A percentile compares a stretch with the other conserved stretches of the same genome.
These are phyloP conservation scores for Petroica traversi DNA, from an alignment of 2,113 vertebrate genomes.

Conservation along the genomic window DNA sequence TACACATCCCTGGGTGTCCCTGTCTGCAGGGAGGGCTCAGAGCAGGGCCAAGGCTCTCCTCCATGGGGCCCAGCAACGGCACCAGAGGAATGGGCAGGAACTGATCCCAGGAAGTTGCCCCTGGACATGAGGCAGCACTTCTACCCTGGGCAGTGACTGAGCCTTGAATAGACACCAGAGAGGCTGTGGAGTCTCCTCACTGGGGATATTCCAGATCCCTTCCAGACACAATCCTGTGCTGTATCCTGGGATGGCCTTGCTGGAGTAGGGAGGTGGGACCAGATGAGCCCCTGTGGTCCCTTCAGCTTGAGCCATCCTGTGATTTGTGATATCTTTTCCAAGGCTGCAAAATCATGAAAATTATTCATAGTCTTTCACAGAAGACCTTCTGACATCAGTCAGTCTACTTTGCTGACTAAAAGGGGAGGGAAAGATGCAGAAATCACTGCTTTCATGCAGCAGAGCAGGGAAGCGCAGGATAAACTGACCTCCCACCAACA, in stretches of 20 bases:
- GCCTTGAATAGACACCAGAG: not conserved
- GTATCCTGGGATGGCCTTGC: not conserved
- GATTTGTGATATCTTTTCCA: not conserved
- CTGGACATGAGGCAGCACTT: not conserved
- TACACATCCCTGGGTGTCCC: not conserved
- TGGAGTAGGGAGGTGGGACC: not conserved
- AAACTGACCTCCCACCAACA: not conserved
- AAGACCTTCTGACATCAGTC: not conserved
- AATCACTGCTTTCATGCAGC: not conserved
- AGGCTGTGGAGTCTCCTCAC: not conserved
- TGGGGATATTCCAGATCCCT: fast-evolving
- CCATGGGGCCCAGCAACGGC: not conserved
- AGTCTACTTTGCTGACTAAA: not conserved
- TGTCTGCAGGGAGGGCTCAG: not conserved
- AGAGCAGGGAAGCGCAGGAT: not conserved
- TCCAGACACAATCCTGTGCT: not conserved
- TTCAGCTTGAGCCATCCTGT: fast-evolving
- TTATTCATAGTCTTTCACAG: not conserved
- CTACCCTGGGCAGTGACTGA: fast-evolving
- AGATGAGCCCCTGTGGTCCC: not conserved
- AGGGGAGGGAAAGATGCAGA: not conserved
- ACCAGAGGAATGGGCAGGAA: not conserved
- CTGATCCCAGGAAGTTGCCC: not conserved
- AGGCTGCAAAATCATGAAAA: not conserved
- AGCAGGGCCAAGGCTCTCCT: not conserved